phyloP scores from a whole-genome alignment of 2,113 vertebrate species.

The Cacatua alba region DNA sequence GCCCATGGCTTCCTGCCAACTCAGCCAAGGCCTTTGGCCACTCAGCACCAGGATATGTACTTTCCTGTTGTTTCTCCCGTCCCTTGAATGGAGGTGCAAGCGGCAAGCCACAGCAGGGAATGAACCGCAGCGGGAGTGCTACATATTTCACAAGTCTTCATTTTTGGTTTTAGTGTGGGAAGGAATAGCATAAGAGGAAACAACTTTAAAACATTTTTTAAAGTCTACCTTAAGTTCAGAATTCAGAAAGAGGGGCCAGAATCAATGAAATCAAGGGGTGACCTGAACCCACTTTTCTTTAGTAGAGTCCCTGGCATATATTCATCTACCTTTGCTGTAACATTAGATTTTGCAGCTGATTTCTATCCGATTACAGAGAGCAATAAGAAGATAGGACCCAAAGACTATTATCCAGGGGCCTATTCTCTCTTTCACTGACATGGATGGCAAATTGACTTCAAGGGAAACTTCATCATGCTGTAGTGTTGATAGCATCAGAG shows the following conservation, averaged over 20 bases:
- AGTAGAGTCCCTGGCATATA: background rate
- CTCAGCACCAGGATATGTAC: fast-evolving
- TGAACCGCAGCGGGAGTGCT: background rate
- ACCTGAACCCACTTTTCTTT: background rate
- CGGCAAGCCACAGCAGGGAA: background rate
- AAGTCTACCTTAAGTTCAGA: background rate
- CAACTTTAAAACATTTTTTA: background rate
- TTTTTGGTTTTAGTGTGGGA: background rate
- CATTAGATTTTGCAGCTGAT: background rate
- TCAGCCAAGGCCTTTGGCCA: background rate
- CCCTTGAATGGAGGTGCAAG: background rate
- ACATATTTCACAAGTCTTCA: background rate
- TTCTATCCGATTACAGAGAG: background rate
- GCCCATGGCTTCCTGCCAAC: background rate
- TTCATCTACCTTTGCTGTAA: background rate
- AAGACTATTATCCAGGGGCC: background rate
- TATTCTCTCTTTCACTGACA: background rate
- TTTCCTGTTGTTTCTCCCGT: background rate
- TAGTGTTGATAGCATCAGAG: conserved; percentile 10
- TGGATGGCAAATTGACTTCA: conserved; percentile 34
- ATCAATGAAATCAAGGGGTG: background rate
- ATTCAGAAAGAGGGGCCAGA: background rate
- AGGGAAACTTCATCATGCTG: conserved; percentile 11
- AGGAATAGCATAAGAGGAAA: background rate
- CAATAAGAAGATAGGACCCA: background rate